Percentiles rank a stretch among this genome's conserved stretches.
Evolutionary conservation across 1,140 invertebrate species (phyloP).

Genomic region (Drosophila setifemur): DNA sequence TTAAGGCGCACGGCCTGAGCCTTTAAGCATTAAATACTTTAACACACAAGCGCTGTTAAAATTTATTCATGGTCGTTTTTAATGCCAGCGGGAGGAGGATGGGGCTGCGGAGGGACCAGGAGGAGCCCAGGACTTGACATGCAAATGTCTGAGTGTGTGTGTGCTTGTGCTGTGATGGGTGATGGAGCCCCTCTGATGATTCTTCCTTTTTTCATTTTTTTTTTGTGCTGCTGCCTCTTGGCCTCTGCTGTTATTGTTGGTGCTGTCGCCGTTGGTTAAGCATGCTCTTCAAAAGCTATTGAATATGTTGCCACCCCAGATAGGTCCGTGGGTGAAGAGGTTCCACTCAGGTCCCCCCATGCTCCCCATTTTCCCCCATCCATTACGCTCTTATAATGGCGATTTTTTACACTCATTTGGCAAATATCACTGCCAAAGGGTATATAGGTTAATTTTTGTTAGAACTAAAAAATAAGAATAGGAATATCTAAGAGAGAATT

Average conservation of each 20-base stretch:
- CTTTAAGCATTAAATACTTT: conserved; percentile 80
- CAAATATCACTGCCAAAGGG: conserved; percentile 9
- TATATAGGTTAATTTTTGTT: neutral
- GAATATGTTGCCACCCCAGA: conserved; percentile 62
- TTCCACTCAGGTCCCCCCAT: conserved; percentile 2
- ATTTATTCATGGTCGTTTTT: conserved; percentile 79
- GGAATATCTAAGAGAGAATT: too few relatives aligned
- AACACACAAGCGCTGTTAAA: conserved; percentile 78
- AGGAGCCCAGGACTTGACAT: conserved; percentile 62
- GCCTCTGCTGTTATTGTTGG: conserved; percentile 45
- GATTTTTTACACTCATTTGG: conserved; percentile 73
- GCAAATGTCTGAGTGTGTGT: conserved; percentile 62
- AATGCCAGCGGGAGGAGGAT: conserved; percentile 48
- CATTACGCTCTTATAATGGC: conserved; percentile 44
- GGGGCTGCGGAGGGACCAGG: neutral
- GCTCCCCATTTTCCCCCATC: neutral
- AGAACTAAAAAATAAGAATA: too few relatives aligned
- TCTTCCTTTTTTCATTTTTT: conserved; percentile 52
- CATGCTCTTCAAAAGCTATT: conserved; percentile 76
- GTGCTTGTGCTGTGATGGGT: conserved; percentile 39
- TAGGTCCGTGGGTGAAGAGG: conserved; percentile 3
- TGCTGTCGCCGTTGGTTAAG: conserved; percentile 59
- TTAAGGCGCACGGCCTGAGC: conserved; percentile 72
- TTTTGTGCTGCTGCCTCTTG: conserved; percentile 30
- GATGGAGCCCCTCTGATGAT: conserved; percentile 37